Evolutionary conservation across 2,113 vertebrate genomes (phyloP), one percentile per base, ranked within the genome.

Genomic region (Amblyornis subalaris): DNA sequence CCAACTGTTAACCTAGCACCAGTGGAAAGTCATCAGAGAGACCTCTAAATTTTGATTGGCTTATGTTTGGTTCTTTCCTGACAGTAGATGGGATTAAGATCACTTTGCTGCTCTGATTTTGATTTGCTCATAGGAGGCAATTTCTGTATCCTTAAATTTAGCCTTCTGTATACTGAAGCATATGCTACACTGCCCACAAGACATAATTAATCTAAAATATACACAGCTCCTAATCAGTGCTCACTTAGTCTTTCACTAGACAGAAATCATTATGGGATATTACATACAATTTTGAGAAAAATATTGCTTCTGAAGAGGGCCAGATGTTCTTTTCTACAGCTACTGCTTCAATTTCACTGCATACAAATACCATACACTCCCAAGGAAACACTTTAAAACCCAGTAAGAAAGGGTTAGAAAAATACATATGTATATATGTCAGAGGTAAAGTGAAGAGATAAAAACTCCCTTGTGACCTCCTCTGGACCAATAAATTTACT

Each of bases 161-260:
- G 55, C 50, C 55, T 79, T 89, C 42, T 83, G 66, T 55, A 94
- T 47, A 82, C 36, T 73, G 58, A 89, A 88, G 50, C 81, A 79
- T 76, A 94, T 88, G 89, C 58, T 79, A 57, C 18, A 54, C 87
- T 95, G 77, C 78, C 91, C 95, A 95, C 38, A 94, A 91, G 87
- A 92, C 77, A 87, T 78, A 89, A 95, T 94, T 91, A 82, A 87
- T 94, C 54, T 82, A 79, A 95, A 92, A 94, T 73, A 94, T 44
- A 94, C 80, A 89, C 50, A 85, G 85, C 24, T 85, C 35, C 77
- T 83, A 94, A 94, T 95, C 94, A 93, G 50, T 66, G 51, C 71
- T 92, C 61, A 53, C 75, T 92, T 76, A 69, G 66, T 50, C 87
- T 91, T 94, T 91, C 70, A 54, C 33, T 85, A 85, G 54, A 88